Conservation (phyloP, 2,113 vertebrate species). For the Erythrolamprus reginae region DNA sequence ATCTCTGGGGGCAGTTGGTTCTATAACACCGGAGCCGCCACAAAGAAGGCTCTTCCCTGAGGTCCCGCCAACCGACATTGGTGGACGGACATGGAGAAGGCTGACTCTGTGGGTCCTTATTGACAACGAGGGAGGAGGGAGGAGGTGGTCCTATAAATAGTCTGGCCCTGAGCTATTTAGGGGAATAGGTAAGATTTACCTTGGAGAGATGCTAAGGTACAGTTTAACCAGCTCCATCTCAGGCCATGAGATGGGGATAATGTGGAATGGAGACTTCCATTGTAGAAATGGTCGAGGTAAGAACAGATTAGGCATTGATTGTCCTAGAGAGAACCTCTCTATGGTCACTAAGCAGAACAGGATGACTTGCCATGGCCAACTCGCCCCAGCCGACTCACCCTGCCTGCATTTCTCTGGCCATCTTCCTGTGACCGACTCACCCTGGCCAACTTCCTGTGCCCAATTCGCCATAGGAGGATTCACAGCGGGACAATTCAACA, state of each 20-base stretch:
- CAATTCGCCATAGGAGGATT: not conserved
- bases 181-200: too few species aligned
- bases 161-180: too few species aligned
- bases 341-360: not conserved
- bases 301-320: not conserved
- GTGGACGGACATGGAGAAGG: too few species aligned
- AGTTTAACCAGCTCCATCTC: not conserved
- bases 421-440: not conserved
- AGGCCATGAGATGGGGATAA: not conserved
- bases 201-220: not conserved
- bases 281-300: not conserved
- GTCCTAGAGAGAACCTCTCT: not conserved
- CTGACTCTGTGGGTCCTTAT: too few species aligned
- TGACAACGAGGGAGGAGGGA: too few species aligned
- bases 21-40: too few species aligned
- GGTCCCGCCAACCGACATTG: too few species aligned
- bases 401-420: accelerated
- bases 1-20: too few species aligned
- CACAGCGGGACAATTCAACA: not conserved
- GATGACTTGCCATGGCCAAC: not conserved
- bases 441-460: not conserved
- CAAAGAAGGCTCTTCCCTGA: too few species aligned
- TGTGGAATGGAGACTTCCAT: not conserved
- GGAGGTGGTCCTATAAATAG: too few species aligned
- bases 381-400: not conserved